Evolutionary conservation across 2,113 vertebrate genomes (phyloP).

Genomic region (Pyxicephalus adspersus): DNA sequence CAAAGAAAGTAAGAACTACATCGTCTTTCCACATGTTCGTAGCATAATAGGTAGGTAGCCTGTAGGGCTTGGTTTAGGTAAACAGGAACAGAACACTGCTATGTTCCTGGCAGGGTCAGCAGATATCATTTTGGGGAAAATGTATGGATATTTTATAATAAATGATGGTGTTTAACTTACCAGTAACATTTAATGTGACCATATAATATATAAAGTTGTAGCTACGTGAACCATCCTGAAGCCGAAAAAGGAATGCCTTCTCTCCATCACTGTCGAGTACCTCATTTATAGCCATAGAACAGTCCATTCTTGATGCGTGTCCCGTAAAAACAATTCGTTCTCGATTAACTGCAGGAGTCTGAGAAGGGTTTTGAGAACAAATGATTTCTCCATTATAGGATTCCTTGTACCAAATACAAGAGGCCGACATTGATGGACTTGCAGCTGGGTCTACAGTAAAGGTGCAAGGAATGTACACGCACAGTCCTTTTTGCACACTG

Average conservation of each 20-base stretch:
- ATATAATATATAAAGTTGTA: background rate
- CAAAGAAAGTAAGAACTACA: too few species aligned
- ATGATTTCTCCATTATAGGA: too few species aligned
- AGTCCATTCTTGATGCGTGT: background rate
- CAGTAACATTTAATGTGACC: background rate
- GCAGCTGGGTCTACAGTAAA: background rate
- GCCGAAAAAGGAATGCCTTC: background rate
- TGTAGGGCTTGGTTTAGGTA: too few species aligned
- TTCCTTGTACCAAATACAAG: background rate
- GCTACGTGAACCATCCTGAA: background rate
- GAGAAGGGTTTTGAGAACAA: too few species aligned
- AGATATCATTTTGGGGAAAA: too few species aligned
- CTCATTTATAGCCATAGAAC: background rate
- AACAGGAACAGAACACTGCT: too few species aligned
- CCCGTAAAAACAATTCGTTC: background rate
- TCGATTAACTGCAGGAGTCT: background rate
- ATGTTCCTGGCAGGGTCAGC: too few species aligned
- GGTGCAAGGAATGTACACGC: constrained; percentile 14
- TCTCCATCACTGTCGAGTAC: background rate
- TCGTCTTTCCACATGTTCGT: too few species aligned
- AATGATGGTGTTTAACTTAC: background rate
- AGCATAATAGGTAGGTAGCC: too few species aligned
- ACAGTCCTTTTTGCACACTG: background rate
- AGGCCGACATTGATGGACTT: background rate
- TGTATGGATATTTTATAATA: too few species aligned